Evolutionary conservation across 2,113 vertebrate species (phyloP).

Genomic region (Dasyornis broadbenti): DNA sequence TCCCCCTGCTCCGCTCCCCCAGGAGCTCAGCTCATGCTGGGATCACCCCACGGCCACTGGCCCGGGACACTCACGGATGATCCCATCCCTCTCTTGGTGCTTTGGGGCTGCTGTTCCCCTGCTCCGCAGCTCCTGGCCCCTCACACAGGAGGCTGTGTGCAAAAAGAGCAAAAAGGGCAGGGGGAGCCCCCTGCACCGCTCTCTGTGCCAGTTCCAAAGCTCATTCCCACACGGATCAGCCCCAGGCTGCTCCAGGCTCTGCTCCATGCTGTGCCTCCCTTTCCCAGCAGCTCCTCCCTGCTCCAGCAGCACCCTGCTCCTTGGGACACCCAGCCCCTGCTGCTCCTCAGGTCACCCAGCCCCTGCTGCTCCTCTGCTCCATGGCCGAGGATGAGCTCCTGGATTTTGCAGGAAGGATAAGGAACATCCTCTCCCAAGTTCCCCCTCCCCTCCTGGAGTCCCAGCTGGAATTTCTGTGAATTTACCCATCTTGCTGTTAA

Average conservation of each 20-base stretch:
- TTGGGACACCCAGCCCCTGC: accelerated
- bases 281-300: neutral
- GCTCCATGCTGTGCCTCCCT: neutral
- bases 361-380: accelerated
- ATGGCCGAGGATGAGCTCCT: neutral
- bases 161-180: neutral
- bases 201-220: neutral
- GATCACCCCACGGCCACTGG: too few relatives aligned
- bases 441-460: neutral
- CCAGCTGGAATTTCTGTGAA: neutral
- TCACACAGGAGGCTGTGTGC: neutral
- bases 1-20: neutral
- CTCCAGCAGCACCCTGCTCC: too few relatives aligned
- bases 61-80: accelerated
- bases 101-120: neutral
- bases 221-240: accelerated
- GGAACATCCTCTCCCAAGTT: neutral
- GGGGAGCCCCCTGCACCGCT: neutral
- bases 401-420: neutral
- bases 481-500: neutral
- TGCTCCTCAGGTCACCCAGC: neutral
- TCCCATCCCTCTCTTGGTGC: accelerated
- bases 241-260: neutral
- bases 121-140: neutral
- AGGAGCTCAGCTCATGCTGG: neutral